A percentile compares a stretch with the other conserved stretches of the same genome.
Evolutionary conservation across 30 jellyfish, hydroid and myxozoan genomes (phyloP).

Genomic region (Euphysa ruthae): DNA sequence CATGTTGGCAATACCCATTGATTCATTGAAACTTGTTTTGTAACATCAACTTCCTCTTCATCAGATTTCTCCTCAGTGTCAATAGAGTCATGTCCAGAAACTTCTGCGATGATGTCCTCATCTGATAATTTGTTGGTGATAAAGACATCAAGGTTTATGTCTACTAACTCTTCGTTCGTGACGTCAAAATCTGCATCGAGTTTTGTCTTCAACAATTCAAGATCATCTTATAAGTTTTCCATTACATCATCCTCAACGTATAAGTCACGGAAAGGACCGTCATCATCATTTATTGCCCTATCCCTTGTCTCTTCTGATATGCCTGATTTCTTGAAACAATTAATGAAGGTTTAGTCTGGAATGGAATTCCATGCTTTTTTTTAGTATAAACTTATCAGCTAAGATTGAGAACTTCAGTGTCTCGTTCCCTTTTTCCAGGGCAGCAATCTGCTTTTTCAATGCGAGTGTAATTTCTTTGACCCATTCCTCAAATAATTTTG

Average conservation of each 20-base stretch:
- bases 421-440: slow-evolving; percentile 16
- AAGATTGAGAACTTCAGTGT: slow-evolving; percentile 17
- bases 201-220: too few relatives aligned
- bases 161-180: too few relatives aligned
- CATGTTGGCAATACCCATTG: too few relatives aligned
- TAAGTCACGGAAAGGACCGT: not conserved
- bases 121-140: too few relatives aligned
- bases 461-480: slow-evolving; percentile 18
- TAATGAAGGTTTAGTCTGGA: slow-evolving; percentile 15
- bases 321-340: slow-evolving; percentile 44
- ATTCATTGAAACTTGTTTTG: too few relatives aligned
- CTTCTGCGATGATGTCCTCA: too few relatives aligned
- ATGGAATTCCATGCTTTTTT: slow-evolving; percentile 28
- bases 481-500: slow-evolving; percentile 35
- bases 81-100: too few relatives aligned
- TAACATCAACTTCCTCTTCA: too few relatives aligned
- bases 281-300: not conserved
- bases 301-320: slow-evolving; percentile 4
- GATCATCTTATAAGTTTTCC: too few relatives aligned
- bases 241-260: not conserved
- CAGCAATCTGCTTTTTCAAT: slow-evolving; percentile 29
- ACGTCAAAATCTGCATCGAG: too few relatives aligned
- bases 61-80: too few relatives aligned
- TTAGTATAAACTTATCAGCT: slow-evolving; percentile 20
- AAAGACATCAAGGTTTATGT: too few relatives aligned